Percentiles rank a stretch among this genome's conserved stretches.
Evolutionary conservation across 64 coral and sea anemone species (phyloP).

Genomic region (Stichodactyla mertensii): DNA sequence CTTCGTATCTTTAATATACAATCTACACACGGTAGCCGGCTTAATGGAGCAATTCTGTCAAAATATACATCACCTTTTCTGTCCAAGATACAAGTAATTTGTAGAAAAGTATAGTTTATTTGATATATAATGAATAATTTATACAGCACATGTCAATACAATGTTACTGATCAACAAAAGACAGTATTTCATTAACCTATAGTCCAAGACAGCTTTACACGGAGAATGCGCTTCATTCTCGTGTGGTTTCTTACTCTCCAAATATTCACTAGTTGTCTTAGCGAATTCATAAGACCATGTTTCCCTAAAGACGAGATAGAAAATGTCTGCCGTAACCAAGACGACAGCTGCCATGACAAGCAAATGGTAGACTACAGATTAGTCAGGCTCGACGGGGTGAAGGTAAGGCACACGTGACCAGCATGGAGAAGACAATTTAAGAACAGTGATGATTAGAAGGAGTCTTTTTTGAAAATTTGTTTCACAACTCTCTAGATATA

Average conservation of each 20-base stretch:
- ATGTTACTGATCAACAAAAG: background rate
- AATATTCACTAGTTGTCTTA: background rate
- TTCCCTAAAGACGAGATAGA: slow-evolving; percentile 42
- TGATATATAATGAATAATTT: background rate
- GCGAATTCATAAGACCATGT: slow-evolving; percentile 38
- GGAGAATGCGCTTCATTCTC: background rate
- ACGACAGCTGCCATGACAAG: slow-evolving; percentile 34
- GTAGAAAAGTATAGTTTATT: background rate
- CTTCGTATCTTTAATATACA: too few species aligned
- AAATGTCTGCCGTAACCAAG: slow-evolving; percentile 41
- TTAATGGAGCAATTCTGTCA: background rate
- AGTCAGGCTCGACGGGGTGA: slow-evolving; percentile 30
- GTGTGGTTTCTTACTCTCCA: background rate
- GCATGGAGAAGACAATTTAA: too few species aligned
- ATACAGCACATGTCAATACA: background rate
- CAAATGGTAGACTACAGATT: background rate
- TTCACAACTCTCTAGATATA: too few species aligned
- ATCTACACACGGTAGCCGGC: too few species aligned
- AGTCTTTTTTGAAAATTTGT: too few species aligned
- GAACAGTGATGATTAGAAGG: too few species aligned
- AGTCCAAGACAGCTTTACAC: background rate
- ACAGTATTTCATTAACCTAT: background rate
- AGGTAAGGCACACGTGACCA: slow-evolving; percentile 19
- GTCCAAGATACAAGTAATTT: background rate
- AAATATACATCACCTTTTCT: background rate